Evolutionary conservation across 1,140 invertebrate genomes (phyloP), one percentile per base, ranked within the genome.

Genomic region (Procambarus virginalis): DNA sequence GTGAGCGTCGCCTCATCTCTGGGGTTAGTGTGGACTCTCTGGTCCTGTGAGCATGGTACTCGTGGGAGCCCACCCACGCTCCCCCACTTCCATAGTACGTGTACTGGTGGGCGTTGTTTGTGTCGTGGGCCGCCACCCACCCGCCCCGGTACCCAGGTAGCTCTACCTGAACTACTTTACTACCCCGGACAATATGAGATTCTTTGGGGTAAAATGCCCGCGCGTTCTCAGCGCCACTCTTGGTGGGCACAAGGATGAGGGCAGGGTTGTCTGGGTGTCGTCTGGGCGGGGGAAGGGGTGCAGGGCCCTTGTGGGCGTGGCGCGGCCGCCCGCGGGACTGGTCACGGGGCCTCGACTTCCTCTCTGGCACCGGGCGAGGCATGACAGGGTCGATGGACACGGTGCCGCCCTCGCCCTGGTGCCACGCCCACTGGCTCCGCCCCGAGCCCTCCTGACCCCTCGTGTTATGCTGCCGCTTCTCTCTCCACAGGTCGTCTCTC

Each of bases 181-280:
- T 85, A 10, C 92, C 92, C 22, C 90, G 81, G 2, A 92, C 78
- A 51, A 92, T 91, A 84, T 92, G 91, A 46, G 87, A 86, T 76
- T 92, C 91, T 58, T 92, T 92, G n/a, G 91, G 91, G 75, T 92
- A 92, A 58, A 89, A 91, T 4, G 91, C 81, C 4, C 85, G 64
- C 49, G 79, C 80, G 22, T 76, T 76, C 60, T 92, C 92, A n/a
- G 86, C 88, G n/a, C 92, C 92, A 48, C 87, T 92, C 75, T 92
- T 92, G 10, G 92, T 92, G n/a, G 92, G 92, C 10, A 92, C 91
- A 3, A 92, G 83, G 5, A 92, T 22, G 4, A 92, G 60, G 46
- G 86, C 85, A 6, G 92, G 89, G 58, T 91, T 86, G 46, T 88
- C 84, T 14, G 92, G 91, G 75, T 92, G 92, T 6, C 79, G 80